These are phyloP conservation scores for Coremacera marginata DNA, from an alignment of 2,888 invertebrate genomes.

Conservation along the genomic window DNA sequence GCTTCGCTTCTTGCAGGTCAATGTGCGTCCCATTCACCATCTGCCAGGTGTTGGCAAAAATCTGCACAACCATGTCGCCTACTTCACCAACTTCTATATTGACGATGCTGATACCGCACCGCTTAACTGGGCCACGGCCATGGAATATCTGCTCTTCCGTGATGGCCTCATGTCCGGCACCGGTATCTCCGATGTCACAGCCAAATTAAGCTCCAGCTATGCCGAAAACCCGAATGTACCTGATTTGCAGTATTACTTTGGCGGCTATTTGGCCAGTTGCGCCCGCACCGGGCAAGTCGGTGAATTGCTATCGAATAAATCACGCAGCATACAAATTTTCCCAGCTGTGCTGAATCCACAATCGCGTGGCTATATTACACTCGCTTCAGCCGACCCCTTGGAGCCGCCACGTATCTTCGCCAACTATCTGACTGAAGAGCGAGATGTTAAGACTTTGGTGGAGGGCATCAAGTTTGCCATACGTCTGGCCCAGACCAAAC, in stretches of 20 bases:
- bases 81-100: slow-evolving; percentile 82
- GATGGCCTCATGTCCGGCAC: slow-evolving; percentile 93
- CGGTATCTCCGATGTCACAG: slow-evolving; percentile 89
- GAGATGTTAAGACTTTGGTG: slow-evolving; percentile 83
- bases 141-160: slow-evolving; percentile 89
- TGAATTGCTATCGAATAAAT: slow-evolving; percentile 78
- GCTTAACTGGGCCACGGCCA: slow-evolving; percentile 92
- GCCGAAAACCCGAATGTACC: slow-evolving; percentile 82
- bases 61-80: slow-evolving; percentile 88
- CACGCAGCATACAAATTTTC: slow-evolving; percentile 80
- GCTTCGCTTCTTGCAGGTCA: slow-evolving; percentile 62
- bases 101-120: slow-evolving; percentile 88
- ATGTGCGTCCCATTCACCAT: slow-evolving; percentile 78
- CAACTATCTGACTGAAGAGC: slow-evolving; percentile 73
- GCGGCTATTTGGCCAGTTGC: slow-evolving; percentile 87
- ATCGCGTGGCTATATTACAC: slow-evolving; percentile 82
- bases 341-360: slow-evolving; percentile 88
- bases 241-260: slow-evolving; percentile 89
- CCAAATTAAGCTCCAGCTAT: slow-evolving; percentile 84
- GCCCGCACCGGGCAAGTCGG: slow-evolving; percentile 89
- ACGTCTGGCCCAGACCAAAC: slow-evolving; percentile 78
- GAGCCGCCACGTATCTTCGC: slow-evolving; percentile 87
- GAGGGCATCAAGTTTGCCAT: slow-evolving; percentile 88
- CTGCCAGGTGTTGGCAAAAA: slow-evolving; percentile 87
- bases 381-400: slow-evolving; percentile 83